A percentile compares a stretch with the other conserved stretches of the same genome.
These are phyloP conservation scores for Hydractinia echinata DNA, from an alignment of 30 jellyfish, hydroid and myxozoan genomes.

Conservation along the genomic window DNA sequence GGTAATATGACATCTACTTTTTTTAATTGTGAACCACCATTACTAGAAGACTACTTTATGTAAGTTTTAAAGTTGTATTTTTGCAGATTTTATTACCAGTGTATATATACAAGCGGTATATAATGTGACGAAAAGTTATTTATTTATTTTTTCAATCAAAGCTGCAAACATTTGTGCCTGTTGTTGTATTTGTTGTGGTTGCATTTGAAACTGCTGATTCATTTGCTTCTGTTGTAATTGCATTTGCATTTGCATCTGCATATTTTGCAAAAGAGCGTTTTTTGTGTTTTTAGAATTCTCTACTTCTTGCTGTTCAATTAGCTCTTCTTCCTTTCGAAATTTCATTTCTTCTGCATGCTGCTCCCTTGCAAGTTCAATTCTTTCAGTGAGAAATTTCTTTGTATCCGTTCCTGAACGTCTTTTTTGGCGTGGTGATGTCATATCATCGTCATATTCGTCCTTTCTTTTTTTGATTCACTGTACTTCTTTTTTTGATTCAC, in stretches of 20 bases:
- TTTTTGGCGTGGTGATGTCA: constrained; percentile 15
- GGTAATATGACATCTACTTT: not conserved
- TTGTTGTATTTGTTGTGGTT: constrained; percentile 20
- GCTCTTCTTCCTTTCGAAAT: not conserved
- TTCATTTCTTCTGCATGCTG: constrained; percentile 1
- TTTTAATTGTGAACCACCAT: constrained; percentile 6
- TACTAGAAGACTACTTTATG: not conserved
- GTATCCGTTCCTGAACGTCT: not conserved
- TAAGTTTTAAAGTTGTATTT: not conserved
- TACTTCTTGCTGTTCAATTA: constrained; percentile 16
- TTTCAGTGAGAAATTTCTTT: too few relatives aligned
- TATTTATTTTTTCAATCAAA: constrained; percentile 13
- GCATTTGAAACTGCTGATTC: constrained; percentile 31
- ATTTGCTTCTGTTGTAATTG: constrained; percentile 10
- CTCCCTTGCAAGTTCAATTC: not conserved
- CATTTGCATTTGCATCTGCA: not conserved
- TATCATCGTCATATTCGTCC: constrained; percentile 2
- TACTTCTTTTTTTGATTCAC: constrained; percentile 19
- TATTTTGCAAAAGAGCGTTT: not conserved
- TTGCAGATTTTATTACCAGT: not conserved
- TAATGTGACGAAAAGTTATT: not conserved
- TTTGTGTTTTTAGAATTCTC: constrained; percentile 1
- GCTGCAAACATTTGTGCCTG: not conserved
- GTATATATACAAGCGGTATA: not conserved
- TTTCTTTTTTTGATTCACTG: too few relatives aligned